These are phyloP conservation scores for Nephrotoma flavescens DNA, from an alignment of 2,888 invertebrate genomes.

Conservation along the genomic window DNA sequence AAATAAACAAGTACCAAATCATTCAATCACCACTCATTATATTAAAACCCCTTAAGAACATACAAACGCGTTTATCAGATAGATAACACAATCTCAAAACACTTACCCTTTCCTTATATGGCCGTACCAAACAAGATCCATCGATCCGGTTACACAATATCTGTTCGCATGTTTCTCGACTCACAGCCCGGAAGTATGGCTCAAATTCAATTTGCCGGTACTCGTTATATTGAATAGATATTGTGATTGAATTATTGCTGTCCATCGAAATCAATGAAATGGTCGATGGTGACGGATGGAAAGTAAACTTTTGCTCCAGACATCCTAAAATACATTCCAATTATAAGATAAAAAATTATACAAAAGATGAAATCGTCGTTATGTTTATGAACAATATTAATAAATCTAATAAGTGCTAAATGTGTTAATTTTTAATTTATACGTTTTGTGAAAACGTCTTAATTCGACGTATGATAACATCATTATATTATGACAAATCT, in stretches of 20 bases:
- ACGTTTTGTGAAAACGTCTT: background rate
- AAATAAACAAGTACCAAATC: no score
- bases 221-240: background rate
- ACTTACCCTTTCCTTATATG: constrained; percentile 24
- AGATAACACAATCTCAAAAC: background rate
- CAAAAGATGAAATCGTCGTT: background rate
- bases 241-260: background rate
- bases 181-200: constrained; percentile 25
- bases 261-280: background rate
- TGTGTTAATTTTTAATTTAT: background rate
- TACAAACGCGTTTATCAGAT: no score
- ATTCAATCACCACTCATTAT: no score
- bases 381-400: background rate
- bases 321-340: background rate
- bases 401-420: background rate
- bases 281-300: background rate
- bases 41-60: no score
- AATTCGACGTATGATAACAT: background rate
- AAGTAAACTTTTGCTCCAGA: background rate
- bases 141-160: constrained; percentile 23
- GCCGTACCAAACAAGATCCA: constrained; percentile 28
- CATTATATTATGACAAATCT: background rate
- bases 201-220: constrained; percentile 23
- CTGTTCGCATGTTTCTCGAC: constrained; percentile 24
- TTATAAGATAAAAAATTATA: no score